phyloP scores from a whole-genome alignment of 2,888 invertebrate species.

The Neoaliturus tenellus region DNA sequence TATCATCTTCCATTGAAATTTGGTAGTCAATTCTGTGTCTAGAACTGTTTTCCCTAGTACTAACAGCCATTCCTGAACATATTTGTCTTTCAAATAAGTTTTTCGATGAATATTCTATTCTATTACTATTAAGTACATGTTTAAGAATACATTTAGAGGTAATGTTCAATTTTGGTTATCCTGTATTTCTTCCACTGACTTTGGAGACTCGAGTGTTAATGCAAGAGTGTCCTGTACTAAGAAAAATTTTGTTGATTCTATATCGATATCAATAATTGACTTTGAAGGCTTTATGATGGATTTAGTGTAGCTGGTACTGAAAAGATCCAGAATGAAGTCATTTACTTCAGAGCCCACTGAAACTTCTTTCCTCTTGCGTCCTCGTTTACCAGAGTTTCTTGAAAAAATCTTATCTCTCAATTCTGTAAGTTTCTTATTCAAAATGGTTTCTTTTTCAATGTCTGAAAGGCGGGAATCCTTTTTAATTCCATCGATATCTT shows the following conservation, averaged over 20 bases:
- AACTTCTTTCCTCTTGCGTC: background rate
- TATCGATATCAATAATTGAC: too few relatives aligned
- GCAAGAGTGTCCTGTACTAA: background rate
- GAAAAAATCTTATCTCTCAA: background rate
- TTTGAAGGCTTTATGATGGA: background rate
- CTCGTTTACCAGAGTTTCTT: background rate
- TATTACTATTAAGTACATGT: background rate
- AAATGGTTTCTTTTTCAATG: slow-evolving; percentile 15
- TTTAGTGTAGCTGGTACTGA: background rate
- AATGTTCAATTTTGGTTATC: background rate
- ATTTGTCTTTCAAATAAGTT: too few relatives aligned
- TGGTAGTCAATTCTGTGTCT: background rate
- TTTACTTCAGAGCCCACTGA: background rate
- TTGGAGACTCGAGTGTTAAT: background rate
- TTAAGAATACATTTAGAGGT: background rate
- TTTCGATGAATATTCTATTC: background rate
- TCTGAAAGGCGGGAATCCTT: background rate
- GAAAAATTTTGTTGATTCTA: too few relatives aligned
- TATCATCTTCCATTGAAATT: background rate
- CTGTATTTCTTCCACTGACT: background rate
- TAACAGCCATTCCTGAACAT: too few relatives aligned
- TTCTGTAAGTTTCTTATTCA: slow-evolving; percentile 7
- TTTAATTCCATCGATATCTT: background rate
- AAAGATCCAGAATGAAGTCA: background rate
- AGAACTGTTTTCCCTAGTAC: background rate